Conservation (phyloP, 2,113 vertebrate species). For the Ptilorrhoa leucosticta region DNA sequence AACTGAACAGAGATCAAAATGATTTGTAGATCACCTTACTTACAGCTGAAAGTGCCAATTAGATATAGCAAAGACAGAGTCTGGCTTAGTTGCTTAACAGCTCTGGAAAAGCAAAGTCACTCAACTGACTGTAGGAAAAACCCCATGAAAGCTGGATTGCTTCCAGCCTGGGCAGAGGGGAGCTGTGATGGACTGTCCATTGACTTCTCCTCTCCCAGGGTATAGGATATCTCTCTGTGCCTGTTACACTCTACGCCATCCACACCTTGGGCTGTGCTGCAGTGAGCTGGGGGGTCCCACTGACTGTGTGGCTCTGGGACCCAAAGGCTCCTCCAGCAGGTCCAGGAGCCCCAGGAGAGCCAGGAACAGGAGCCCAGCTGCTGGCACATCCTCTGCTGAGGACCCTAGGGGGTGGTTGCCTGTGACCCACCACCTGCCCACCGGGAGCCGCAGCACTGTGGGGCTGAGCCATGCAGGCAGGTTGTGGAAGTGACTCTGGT, state of each 20-base stretch:
- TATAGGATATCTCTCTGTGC: no score
- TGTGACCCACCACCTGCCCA: fast-evolving
- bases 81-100: background rate
- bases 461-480: background rate
- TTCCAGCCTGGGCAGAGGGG: background rate
- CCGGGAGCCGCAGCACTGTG: fast-evolving
- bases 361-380: background rate
- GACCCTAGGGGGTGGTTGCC: fast-evolving
- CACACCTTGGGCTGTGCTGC: background rate
- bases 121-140: background rate
- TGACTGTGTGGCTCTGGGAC: background rate
- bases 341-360: background rate
- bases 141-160: background rate
- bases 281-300: fast-evolving
- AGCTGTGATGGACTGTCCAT: background rate
- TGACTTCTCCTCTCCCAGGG: background rate
- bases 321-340: background rate
- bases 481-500: background rate
- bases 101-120: background rate
- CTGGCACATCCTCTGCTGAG: background rate
- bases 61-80: background rate
- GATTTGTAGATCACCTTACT: constrained; percentile 47
- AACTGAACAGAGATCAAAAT: constrained; percentile 48
- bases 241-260: fast-evolving
- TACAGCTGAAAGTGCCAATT: constrained; percentile 41